Base-by-base conservation (phyloP, 2,113 vertebrate genomes). In the Pseudopodoces humilis region DNA sequence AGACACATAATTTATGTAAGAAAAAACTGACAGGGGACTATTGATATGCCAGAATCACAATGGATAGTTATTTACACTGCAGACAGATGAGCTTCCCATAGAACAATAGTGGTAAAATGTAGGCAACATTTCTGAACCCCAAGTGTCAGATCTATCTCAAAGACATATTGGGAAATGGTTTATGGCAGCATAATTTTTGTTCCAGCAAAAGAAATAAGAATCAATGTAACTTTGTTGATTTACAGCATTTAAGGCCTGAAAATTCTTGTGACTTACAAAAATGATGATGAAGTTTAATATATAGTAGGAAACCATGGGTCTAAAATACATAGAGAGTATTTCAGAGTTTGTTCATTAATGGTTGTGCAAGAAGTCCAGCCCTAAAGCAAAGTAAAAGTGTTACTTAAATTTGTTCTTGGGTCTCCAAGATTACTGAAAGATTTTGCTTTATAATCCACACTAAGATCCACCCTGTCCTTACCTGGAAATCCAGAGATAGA, bases 1-100 rank as follows among this genome's bases (percentile, higher is more conserved):
- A 98, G 97, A 20, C 98, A 99, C 88, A 98, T 99, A 92, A 99
- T 99, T 96, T 99, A 99, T 81, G 99, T 99, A 98, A 95, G 98
- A 2, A 69, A 55, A 39, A 4, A n/a, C 41, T 1, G 3, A 9
- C 55, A 39, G 22, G 47, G 53, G 52, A 46, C 41, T 75, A 37
- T n/a, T 79, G 33, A 3, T 14, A 3, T 20, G 7, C 28, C 83
- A 83, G 52, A 49, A 24, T 9, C n/a, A 9, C 23, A 41, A 28
- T 4, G 25, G 33, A 1, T 15, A 27, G 19, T 37, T 83, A 31
- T 65, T 92, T 46, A 30, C 37, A 3, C 59, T 28, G 21, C 67
- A 55, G 4, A 23, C 24, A 58, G 47, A 56, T 43, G 24, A 80
- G 39, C 17, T 56, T 70, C 25, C 30, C 20, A 5, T 3, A 58